Percentiles rank a stretch among this genome's conserved stretches.
phyloP scores from a whole-genome alignment of 2,113 vertebrate species.

The Eulacestoma nigropectus region DNA sequence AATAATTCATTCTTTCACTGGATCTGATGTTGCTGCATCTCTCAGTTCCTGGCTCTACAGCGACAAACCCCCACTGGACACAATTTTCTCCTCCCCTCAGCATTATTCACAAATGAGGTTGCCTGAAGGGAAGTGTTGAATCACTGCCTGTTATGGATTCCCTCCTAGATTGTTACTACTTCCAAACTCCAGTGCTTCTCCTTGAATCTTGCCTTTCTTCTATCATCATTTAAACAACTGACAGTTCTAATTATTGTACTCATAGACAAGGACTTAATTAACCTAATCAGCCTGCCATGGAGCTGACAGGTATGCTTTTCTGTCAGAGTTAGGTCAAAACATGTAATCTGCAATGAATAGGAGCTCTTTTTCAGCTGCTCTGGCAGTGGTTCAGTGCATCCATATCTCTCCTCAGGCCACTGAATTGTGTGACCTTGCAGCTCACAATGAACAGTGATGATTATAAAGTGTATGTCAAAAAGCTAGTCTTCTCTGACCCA shows the following conservation, averaged over 20 bases:
- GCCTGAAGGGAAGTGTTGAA: not conserved
- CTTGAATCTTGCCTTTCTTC: constrained; percentile 29
- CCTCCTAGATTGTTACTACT: not conserved
- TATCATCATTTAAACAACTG: constrained; percentile 29
- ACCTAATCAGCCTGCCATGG: constrained; percentile 50
- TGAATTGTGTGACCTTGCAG: constrained; percentile 47
- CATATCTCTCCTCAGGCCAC: constrained; percentile 54
- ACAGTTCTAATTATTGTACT: constrained; percentile 49
- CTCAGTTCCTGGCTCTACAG: too few relatives aligned
- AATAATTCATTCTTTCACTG: too few relatives aligned
- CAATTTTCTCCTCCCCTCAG: not conserved
- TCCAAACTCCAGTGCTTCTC: not conserved
- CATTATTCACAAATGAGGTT: not conserved
- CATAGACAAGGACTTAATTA: constrained; percentile 62
- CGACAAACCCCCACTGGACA: not conserved
- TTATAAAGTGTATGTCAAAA: constrained; percentile 47
- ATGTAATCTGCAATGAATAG: constrained; percentile 58
- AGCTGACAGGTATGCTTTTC: constrained; percentile 66
- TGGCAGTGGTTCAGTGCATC: constrained; percentile 49
- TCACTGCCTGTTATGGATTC: not conserved
- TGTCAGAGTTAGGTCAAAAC: constrained; percentile 39
- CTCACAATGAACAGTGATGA: constrained; percentile 30
- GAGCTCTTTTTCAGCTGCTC: constrained; percentile 43
- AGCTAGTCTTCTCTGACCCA: constrained; percentile 41
- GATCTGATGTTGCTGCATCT: too few relatives aligned